Evolutionary conservation across 2,797 vertebrate genomes (phyloP).

Genomic region (Spinus olivaceus): DNA sequence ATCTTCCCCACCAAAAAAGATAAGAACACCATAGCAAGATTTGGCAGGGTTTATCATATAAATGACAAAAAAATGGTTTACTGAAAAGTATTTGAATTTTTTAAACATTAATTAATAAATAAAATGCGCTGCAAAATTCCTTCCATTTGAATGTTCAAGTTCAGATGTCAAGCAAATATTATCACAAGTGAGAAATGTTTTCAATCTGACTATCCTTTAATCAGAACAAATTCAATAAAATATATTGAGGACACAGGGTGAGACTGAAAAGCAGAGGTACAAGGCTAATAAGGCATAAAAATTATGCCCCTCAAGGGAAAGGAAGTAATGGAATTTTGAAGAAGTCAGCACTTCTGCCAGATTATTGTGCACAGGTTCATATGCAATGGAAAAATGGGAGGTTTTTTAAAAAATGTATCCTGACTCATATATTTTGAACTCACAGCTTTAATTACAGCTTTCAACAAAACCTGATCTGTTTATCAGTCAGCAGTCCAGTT

Average conservation of each 20-base stretch:
- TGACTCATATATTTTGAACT: background rate
- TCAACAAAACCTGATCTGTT: background rate
- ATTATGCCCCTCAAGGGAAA: background rate
- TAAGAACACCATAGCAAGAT: background rate
- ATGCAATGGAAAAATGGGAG: background rate
- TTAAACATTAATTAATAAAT: background rate
- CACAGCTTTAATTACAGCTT: background rate
- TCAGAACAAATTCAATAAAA: background rate
- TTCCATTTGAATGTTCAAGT: background rate
- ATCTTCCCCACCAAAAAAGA: background rate
- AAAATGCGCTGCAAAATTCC: background rate
- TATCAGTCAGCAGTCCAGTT: background rate
- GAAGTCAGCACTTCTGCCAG: background rate
- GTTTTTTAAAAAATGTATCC: background rate
- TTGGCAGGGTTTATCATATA: background rate
- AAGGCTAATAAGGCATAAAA: background rate
- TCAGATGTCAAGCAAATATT: background rate
- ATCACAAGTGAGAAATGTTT: background rate
- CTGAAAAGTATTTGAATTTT: background rate
- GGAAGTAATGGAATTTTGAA: background rate
- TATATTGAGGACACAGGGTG: accelerated
- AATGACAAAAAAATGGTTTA: background rate
- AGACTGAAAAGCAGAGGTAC: background rate
- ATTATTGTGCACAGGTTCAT: background rate
- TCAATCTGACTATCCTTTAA: background rate